phyloP scores from a whole-genome alignment of 2,888 invertebrate genomes.

The Bombylius major region DNA sequence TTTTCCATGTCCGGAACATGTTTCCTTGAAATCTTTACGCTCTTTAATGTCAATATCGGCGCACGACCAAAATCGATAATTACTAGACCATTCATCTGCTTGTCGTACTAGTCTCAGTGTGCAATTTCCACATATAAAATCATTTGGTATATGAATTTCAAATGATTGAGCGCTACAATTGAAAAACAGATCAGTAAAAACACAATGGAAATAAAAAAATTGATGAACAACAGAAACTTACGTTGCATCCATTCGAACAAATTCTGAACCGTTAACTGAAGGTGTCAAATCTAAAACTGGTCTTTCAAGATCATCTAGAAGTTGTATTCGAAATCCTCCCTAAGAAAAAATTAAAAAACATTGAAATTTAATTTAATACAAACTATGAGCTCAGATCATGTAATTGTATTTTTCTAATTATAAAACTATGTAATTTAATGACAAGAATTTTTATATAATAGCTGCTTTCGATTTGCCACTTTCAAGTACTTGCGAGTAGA shows the following conservation, averaged over 20 bases:
- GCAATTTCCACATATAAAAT: constrained; percentile 79
- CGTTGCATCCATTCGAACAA: constrained; percentile 75
- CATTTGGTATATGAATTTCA: constrained; percentile 63
- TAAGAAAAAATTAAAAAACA: constrained; percentile 37
- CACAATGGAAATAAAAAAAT: not conserved
- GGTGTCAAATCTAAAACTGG: constrained; percentile 77
- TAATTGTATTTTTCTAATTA: no score
- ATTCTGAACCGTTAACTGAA: constrained; percentile 64
- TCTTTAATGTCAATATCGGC: constrained; percentile 77
- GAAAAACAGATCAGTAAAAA: not conserved
- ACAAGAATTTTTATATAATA: no score
- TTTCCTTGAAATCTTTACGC: constrained; percentile 68
- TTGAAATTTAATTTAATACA: no score
- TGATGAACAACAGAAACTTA: constrained; percentile 41
- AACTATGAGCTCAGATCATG: no score
- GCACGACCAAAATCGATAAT: constrained; percentile 90
- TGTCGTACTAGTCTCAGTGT: constrained; percentile 79
- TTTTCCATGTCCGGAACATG: constrained; percentile 75
- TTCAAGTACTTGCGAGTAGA: no score
- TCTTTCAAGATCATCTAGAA: constrained; percentile 72
- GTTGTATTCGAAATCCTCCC: constrained; percentile 85
- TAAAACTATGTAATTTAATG: no score
- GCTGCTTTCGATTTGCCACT: no score
- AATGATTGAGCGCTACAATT: constrained; percentile 65
- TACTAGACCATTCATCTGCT: constrained; percentile 78